A percentile compares a stretch with the other conserved stretches of the same genome.
Conservation (phyloP, 2,888 invertebrate species). For the Acrobasis repandana region DNA sequence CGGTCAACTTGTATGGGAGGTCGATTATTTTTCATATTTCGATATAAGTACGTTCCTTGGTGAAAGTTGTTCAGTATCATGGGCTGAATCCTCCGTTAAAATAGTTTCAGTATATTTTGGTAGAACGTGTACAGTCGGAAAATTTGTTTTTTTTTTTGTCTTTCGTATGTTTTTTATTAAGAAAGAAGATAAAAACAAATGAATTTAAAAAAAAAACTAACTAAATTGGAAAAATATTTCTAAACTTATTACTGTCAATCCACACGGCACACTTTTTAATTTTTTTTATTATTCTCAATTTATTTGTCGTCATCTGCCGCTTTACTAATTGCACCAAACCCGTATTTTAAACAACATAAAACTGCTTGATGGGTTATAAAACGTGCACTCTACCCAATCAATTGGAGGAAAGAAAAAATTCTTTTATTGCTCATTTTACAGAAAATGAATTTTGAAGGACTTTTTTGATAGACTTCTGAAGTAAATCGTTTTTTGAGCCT, state of each 20-base stretch:
- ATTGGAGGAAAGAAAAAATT: background rate
- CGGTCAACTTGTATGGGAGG: no score
- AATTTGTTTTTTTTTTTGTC: no score
- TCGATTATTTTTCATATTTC: no score
- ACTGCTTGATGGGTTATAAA: slow-evolving; percentile 8
- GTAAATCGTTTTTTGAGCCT: background rate
- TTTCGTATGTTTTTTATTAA: no score
- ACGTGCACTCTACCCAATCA: background rate
- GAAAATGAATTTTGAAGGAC: background rate
- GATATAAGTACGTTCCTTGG: no score
- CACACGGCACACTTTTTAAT: background rate
- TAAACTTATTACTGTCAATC: background rate
- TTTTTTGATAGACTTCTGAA: background rate
- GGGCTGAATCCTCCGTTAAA: no score
- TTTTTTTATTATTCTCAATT: background rate
- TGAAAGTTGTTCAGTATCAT: no score
- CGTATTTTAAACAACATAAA: slow-evolving; percentile 9
- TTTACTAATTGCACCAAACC: slow-evolving; percentile 3
- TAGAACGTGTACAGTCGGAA: no score
- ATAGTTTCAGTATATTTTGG: no score
- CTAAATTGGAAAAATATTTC: no score
- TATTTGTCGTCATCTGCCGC: background rate
- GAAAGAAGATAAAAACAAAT: no score
- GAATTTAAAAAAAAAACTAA: no score
- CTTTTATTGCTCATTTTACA: background rate